Base-by-base conservation (phyloP, 1,140 invertebrate genomes). In the Goniozus legneri region DNA sequence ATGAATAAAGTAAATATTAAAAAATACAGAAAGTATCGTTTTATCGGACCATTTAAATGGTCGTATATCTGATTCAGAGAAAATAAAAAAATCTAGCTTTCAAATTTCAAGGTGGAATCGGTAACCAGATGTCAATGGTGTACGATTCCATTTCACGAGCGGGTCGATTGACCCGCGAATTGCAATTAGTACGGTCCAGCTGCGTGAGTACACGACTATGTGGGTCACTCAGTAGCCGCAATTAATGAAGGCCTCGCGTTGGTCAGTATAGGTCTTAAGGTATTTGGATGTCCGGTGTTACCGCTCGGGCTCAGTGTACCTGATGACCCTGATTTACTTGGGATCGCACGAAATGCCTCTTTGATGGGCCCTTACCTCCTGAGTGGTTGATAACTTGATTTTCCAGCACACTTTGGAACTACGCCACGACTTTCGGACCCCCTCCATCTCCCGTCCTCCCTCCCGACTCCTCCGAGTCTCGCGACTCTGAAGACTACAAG, bases 351-450 rank as follows among this genome's bases (percentile, higher is more conserved):
- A 63, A 62, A 65, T 54, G 55, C 50, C 62, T 61, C 61, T 63
- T 63, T 62, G 60, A 64, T 58, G 49, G 57, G 50, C 51, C 54
- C 58, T 62, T 61, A 55, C 55, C 51, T 59, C 34, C 53, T 56
- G 58, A 65, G 63, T 62, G 63, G 58, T 64, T 60, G 62, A 64
- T 65, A 65, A 65, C 57, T 65, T 58, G 55, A 65, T 64, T 64
- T 62, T 50, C 53, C 48, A 51, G 43, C 51, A 51, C 62, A 62
- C 62, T 65, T 65, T 57, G 58, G 59, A 64, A 64, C 55, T 54
- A 47, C 37, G 61, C 54, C 56, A 64, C 48, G 52, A 51, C 38
- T 44, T 51, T 47, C n/a, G n/a, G n/a, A n/a, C n/a, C n/a, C n/a
- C 50, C 39, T n/a, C 24, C 13, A 13, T 19, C 45, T 43, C 12